Evolutionary conservation across 2,888 invertebrate species (phyloP).

Genomic region (Mycalesis mineus): DNA sequence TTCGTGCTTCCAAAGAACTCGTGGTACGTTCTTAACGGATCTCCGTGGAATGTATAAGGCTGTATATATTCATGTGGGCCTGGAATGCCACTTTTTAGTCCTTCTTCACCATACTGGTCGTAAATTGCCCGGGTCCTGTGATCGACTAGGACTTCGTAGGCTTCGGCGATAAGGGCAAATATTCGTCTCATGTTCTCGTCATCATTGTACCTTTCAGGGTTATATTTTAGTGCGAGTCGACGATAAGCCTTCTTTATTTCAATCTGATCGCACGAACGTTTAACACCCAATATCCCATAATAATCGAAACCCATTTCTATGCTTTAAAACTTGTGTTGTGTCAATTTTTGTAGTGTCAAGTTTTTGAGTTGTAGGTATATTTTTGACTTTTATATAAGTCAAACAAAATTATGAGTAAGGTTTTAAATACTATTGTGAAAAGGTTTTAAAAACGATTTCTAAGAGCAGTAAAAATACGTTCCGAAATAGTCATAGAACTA

Average conservation of each 20-base stretch:
- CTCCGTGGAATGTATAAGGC: constrained; percentile 89
- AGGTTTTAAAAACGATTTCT: too few relatives aligned
- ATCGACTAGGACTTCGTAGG: constrained; percentile 86
- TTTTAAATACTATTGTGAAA: too few relatives aligned
- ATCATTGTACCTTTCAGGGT: constrained; percentile 74
- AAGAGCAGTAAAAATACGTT: too few relatives aligned
- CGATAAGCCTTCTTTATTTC: constrained; percentile 86
- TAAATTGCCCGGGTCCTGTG: constrained; percentile 85
- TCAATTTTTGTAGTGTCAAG: neutral
- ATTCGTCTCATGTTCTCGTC: constrained; percentile 70
- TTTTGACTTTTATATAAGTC: too few relatives aligned
- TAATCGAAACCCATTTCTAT: constrained; percentile 79
- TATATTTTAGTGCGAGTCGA: constrained; percentile 77
- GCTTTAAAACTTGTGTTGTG: neutral
- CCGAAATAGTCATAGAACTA: too few relatives aligned
- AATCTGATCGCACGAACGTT: constrained; percentile 79
- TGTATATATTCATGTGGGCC: constrained; percentile 81
- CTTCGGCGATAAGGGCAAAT: constrained; percentile 84
- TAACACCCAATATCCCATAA: constrained; percentile 85
- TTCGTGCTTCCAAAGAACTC: constrained; percentile 91
- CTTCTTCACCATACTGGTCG: constrained; percentile 94
- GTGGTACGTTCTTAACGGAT: constrained; percentile 84
- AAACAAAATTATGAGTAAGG: too few relatives aligned
- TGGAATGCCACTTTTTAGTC: constrained; percentile 88
- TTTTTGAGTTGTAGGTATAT: too few relatives aligned